phyloP scores from a whole-genome alignment of 2,888 invertebrate species.

The Macrosiphum euphorbiae region DNA sequence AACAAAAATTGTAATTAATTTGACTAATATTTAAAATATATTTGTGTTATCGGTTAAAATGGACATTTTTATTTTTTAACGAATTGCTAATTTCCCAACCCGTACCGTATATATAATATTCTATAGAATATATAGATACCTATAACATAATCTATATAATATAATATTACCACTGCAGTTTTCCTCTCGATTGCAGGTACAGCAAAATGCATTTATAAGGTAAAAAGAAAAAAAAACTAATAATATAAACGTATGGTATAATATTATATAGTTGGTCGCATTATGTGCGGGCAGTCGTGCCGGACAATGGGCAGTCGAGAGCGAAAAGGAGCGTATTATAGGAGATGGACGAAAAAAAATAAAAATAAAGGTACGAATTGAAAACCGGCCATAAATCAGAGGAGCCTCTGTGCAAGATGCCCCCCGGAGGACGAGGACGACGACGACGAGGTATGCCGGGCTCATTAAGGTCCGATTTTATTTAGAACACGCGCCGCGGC shows the following conservation, averaged over 20 bases:
- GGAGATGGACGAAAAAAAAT: not conserved
- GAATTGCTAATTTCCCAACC: not conserved
- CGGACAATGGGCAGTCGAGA: constrained; percentile 17
- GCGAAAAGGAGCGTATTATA: not conserved
- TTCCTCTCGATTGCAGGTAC: not conserved
- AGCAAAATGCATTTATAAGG: not conserved
- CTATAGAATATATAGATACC: not conserved
- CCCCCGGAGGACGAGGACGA: not conserved
- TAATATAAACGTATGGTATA: not conserved
- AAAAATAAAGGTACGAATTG: constrained; percentile 38
- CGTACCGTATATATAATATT: not conserved
- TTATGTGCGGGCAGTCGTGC: not conserved
- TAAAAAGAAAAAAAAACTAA: not conserved
- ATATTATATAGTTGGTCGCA: not conserved
- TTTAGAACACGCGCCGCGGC: constrained; percentile 56
- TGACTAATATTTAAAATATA: constrained; percentile 52
- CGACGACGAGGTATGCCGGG: constrained; percentile 49
- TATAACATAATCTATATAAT: not conserved
- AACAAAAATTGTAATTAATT: constrained; percentile 58
- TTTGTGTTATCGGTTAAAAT: constrained; percentile 30
- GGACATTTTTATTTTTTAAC: not conserved
- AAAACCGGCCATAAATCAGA: constrained; percentile 52
- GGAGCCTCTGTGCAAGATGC: not conserved
- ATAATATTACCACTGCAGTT: not conserved
- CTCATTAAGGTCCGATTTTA: constrained; percentile 64